Evolutionary conservation across 1,140 invertebrate species (phyloP), one percentile per base, ranked within the genome.

Genomic region (Pomacea maculata): DNA sequence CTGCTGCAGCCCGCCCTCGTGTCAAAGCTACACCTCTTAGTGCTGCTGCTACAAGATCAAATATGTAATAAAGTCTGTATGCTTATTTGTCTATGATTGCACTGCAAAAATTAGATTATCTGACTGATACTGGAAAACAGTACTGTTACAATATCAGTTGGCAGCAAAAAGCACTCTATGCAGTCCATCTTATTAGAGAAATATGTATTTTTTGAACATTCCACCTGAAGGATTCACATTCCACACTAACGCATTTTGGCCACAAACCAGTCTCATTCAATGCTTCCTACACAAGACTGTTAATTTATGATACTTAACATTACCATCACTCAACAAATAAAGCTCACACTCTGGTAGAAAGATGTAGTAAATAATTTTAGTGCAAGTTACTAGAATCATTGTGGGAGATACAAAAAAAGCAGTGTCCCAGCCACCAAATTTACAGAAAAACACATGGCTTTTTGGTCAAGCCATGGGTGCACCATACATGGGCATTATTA

Each of bases 11-110:
- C 85, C 94, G 88, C 80, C 94, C 94, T 88, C 95, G 92, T 85
- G 95, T 94, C 84, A 95, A 94, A 45, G 94, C 94, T 82, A 94
- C 94, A 82, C 94, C 94, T 89, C 93, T 91, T 74, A 93, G 86
- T 80, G 93, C 95, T 88, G 95, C 94, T 87, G 94, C 94, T 93
- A 93, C 92, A 87, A 89, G 84, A 87, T 85, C 80, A 84, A 87
- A 85, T 87, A 63, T 81, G 52, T 81, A 81, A 61, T 67, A 67
- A 57, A 77, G 29, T 73, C 54, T 57, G 65, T 87, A 75, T 83
- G 61, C 80, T 67, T 54, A 81, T 75, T 82, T 74, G 68, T 81
- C 84, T 45, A 55, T 14, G 54, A 55, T 19, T 74, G 17, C 14
- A 17, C 12, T n/a, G 55, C 45, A 73, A 55, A 57, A 63, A 80